phyloP scores from a whole-genome alignment of 2,888 invertebrate genomes.

The Apamea crenata region DNA sequence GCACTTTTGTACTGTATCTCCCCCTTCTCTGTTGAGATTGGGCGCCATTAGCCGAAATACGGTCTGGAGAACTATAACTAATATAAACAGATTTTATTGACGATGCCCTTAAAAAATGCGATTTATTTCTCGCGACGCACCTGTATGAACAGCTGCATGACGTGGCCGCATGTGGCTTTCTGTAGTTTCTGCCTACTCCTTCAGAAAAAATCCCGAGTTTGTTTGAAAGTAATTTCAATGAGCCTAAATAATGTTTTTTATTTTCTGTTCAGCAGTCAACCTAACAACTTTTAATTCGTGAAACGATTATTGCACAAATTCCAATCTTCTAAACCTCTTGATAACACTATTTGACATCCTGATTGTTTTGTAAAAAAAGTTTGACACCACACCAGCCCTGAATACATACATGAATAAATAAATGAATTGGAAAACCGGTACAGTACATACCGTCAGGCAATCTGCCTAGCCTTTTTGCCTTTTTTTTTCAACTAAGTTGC shows the following conservation, averaged over 20 bases:
- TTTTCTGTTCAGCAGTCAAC: background rate
- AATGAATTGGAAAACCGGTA: background rate
- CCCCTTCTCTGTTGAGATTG: no score
- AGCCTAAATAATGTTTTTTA: background rate
- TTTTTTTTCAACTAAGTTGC: no score
- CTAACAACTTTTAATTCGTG: background rate
- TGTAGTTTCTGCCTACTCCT: background rate
- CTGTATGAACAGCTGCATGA: conserved; percentile 6
- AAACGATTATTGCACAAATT: no score
- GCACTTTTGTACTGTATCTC: no score
- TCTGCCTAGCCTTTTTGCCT: no score
- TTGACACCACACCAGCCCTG: background rate
- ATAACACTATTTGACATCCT: conserved; percentile 30
- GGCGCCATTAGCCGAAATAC: no score
- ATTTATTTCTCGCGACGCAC: background rate
- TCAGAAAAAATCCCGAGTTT: background rate
- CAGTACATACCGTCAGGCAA: background rate
- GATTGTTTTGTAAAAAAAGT: background rate
- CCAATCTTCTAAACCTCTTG: conserved; percentile 15
- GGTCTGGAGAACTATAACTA: no score
- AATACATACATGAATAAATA: background rate
- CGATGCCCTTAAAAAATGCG: background rate
- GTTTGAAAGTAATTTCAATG: conserved; percentile 4
- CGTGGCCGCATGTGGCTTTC: background rate
- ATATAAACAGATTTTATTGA: background rate